These are phyloP conservation scores for Coilia nasus DNA, from an alignment of 2,797 vertebrate genomes.

Conservation along the genomic window DNA sequence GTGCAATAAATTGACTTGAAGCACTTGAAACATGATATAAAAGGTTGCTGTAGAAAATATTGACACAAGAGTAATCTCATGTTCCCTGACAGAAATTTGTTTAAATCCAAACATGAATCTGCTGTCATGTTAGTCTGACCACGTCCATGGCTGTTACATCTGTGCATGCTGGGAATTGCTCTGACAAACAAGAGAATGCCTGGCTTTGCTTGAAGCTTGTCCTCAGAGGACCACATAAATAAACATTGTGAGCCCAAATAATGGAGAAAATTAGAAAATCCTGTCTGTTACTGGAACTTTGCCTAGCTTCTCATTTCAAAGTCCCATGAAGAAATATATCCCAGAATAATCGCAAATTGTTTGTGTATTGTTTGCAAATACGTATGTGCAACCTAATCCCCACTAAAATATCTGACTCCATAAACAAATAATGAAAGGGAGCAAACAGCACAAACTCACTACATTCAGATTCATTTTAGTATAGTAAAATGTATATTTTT, in stretches of 20 bases:
- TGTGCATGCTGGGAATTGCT: slow-evolving; percentile 27
- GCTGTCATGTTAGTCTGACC: slow-evolving; percentile 8
- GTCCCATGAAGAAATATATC: slow-evolving; percentile 52
- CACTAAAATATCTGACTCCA: background rate
- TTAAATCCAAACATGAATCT: background rate
- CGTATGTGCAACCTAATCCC: slow-evolving; percentile 4
- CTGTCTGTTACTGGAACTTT: slow-evolving; percentile 59
- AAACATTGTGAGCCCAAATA: slow-evolving; percentile 65
- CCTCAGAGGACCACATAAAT: slow-evolving; percentile 59
- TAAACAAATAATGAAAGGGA: background rate
- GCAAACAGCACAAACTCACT: background rate
- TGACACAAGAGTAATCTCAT: background rate
- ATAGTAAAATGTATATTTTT: background rate
- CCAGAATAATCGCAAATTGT: slow-evolving; percentile 9
- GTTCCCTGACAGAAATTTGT: background rate
- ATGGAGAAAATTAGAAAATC: slow-evolving; percentile 68
- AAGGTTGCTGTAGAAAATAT: slow-evolving; percentile 6
- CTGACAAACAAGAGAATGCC: slow-evolving; percentile 71
- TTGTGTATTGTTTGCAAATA: slow-evolving; percentile 15
- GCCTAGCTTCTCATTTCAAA: slow-evolving; percentile 59
- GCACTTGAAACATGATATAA: slow-evolving; percentile 2
- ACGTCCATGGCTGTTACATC: background rate
- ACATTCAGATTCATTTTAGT: background rate
- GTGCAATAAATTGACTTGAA: slow-evolving; percentile 19
- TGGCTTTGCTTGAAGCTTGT: slow-evolving; percentile 54